phyloP scores from a whole-genome alignment of 2,113 vertebrate species.

The Urocitellus parryii region DNA sequence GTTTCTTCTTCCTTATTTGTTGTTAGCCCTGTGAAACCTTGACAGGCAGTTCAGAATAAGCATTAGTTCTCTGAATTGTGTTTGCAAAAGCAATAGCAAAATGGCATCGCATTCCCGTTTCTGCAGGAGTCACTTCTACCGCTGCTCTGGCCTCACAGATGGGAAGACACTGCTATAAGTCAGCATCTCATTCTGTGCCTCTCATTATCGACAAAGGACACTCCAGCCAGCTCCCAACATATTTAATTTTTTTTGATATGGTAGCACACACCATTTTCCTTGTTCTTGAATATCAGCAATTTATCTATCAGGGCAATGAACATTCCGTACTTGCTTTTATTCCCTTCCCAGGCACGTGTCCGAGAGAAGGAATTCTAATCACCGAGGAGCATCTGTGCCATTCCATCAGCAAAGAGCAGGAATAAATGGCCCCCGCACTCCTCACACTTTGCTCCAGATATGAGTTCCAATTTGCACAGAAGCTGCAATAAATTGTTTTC shows the following conservation, averaged over 20 bases:
- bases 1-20: constrained; percentile 33
- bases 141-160: constrained; percentile 40
- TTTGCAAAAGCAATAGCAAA: constrained; percentile 63
- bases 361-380: constrained; percentile 75
- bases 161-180: constrained; percentile 48
- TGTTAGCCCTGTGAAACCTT: background rate
- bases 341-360: constrained; percentile 60
- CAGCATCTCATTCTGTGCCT: constrained; percentile 46
- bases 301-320: constrained; percentile 63
- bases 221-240: constrained; percentile 25
- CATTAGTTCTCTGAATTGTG: constrained; percentile 27
- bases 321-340: constrained; percentile 69
- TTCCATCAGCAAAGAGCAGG: constrained; percentile 28
- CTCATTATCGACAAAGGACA: constrained; percentile 58
- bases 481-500: constrained; percentile 77
- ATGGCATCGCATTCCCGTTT: constrained; percentile 39
- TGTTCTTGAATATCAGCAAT: constrained; percentile 67
- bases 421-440: constrained; percentile 69
- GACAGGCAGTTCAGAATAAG: constrained; percentile 42
- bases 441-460: constrained; percentile 69
- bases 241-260: constrained; percentile 54
- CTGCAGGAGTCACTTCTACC: background rate
- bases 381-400: constrained; percentile 59
- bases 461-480: constrained; percentile 67
- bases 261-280: constrained; percentile 44